Conservation (phyloP, 1,140 invertebrate species). For the Penaeus vannamei region DNA sequence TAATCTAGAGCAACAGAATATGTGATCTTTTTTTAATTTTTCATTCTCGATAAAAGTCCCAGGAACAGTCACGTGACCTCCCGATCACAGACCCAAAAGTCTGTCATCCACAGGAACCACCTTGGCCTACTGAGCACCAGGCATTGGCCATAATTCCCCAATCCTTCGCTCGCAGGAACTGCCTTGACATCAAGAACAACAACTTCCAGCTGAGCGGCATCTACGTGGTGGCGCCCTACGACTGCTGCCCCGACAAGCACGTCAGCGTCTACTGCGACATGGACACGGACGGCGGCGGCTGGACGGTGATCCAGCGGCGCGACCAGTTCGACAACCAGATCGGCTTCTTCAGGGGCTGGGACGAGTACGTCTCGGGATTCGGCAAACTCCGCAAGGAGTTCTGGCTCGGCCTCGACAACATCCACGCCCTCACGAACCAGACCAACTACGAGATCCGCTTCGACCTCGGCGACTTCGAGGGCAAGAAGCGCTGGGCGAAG, state of each 20-base stretch:
- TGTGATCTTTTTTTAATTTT: too few species aligned
- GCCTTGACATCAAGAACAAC: background rate
- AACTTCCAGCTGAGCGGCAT: background rate
- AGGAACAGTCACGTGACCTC: too few species aligned
- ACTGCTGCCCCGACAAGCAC: slow-evolving; percentile 7
- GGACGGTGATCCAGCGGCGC: slow-evolving; percentile 69
- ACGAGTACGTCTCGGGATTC: slow-evolving; percentile 74
- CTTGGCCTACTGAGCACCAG: background rate
- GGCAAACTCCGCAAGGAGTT: slow-evolving; percentile 72
- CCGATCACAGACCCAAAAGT: too few species aligned
- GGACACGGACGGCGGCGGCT: slow-evolving; percentile 69
- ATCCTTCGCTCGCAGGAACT: background rate
- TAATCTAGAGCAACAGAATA: too few species aligned
- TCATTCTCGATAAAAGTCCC: too few species aligned
- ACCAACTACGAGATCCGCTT: slow-evolving; percentile 65
- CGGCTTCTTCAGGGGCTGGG: slow-evolving; percentile 71
- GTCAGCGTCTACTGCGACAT: slow-evolving; percentile 68
- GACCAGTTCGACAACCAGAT: slow-evolving; percentile 44
- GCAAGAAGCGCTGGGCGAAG: slow-evolving; percentile 60
- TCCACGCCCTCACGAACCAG: slow-evolving; percentile 62
- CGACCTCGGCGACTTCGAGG: slow-evolving; percentile 69
- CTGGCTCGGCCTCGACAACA: slow-evolving; percentile 71
- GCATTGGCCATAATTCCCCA: background rate
- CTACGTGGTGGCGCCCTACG: slow-evolving; percentile 7
- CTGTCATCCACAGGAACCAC: background rate